These are phyloP conservation scores for Bos taurus DNA, from an alignment of 2,113 vertebrate genomes.

Conservation along the genomic window ARS-UCD2.0 NW_020192292.1:5661001-5661500, in stretches of 20 bases:
- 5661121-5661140: not conserved
- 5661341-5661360: not conserved
- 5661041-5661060: not conserved
- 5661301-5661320: not conserved
- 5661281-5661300: not conserved
- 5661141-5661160: not conserved
- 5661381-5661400: not conserved
- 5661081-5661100: not conserved
- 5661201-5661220: constrained; percentile 25
- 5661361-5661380: not conserved
- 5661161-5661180: not conserved
- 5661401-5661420: not conserved
- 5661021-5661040: not conserved
- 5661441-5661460: not conserved
- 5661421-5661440: not conserved
- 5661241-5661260: not conserved
- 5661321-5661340: not conserved
- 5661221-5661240: not conserved
- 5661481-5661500: not conserved
- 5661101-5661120: not conserved
- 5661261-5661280: not conserved
- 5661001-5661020: not conserved
- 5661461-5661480: not conserved
- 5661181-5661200: not conserved
- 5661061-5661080: not conserved